These are phyloP conservation scores for Lasioglossum oenotherae DNA, from an alignment of 2,888 invertebrate genomes.

Conservation along the genomic window DNA sequence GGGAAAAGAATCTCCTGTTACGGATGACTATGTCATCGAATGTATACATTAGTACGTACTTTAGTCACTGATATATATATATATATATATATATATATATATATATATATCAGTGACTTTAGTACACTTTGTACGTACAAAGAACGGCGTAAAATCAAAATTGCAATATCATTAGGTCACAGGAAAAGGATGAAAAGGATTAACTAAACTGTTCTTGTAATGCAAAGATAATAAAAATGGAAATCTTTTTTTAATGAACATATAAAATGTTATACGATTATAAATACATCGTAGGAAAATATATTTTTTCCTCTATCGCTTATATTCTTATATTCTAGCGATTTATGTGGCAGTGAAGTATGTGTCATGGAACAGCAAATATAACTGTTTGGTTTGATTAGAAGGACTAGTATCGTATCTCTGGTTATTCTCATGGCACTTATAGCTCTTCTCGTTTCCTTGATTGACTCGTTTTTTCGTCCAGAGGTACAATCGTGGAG, in stretches of 20 bases:
- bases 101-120: no score
- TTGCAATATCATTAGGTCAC: not conserved
- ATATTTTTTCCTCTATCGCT: not conserved
- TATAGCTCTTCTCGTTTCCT: constrained; percentile 70
- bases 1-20: not conserved
- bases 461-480: constrained; percentile 23
- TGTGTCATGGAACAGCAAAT: constrained; percentile 9
- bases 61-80: no score
- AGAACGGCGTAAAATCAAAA: not conserved
- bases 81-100: no score
- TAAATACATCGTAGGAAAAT: constrained; percentile 9
- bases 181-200: not conserved
- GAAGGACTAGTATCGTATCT: not conserved
- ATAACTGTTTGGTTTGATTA: not conserved
- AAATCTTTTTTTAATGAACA: not conserved
- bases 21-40: not conserved
- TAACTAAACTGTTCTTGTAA: not conserved
- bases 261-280: not conserved
- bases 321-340: constrained; percentile 6
- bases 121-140: no score
- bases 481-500: constrained; percentile 84
- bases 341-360: constrained; percentile 3
- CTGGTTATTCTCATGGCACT: constrained; percentile 31
- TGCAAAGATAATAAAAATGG: not conserved
- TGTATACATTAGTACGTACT: no score